Evolutionary conservation across 2,797 vertebrate species (phyloP).

Genomic region (Discoglossus pictus): DNA sequence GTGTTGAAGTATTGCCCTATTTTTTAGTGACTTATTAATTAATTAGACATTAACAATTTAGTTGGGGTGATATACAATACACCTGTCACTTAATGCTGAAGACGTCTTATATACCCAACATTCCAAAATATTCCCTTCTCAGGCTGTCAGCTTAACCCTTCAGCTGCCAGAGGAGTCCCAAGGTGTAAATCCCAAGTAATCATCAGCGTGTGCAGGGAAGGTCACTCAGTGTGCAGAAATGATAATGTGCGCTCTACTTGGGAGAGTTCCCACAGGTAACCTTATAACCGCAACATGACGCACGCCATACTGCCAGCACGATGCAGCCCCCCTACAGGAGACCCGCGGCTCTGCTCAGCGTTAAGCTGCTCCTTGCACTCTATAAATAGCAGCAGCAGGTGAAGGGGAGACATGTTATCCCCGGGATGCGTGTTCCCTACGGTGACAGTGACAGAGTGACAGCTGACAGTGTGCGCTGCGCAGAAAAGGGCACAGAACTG

Average conservation of each 20-base stretch:
- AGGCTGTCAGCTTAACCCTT: too few species aligned
- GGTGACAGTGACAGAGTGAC: conserved; percentile 16
- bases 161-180: too few species aligned
- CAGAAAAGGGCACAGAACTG: background rate
- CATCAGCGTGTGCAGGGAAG: conserved; percentile 1
- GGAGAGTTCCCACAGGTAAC: conserved; percentile 6
- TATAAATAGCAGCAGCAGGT: conserved; percentile 24
- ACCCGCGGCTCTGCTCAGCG: background rate
- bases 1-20: too few species aligned
- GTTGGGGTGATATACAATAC: too few species aligned
- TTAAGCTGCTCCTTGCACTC: conserved; percentile 14
- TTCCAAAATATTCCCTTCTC: too few species aligned
- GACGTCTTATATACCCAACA: too few species aligned
- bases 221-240: conserved; percentile 10
- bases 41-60: too few species aligned
- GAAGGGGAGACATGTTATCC: background rate
- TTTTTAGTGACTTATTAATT: too few species aligned
- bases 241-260: background rate
- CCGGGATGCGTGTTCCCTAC: background rate
- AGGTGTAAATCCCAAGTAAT: too few species aligned
- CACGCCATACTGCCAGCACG: background rate
- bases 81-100: too few species aligned
- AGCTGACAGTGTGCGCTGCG: conserved; percentile 13
- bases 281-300: background rate
- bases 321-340: background rate